Percentiles rank a stretch among this genome's conserved stretches.
Conservation (phyloP, 2,113 vertebrate genomes). For the Merops nubicus region DNA sequence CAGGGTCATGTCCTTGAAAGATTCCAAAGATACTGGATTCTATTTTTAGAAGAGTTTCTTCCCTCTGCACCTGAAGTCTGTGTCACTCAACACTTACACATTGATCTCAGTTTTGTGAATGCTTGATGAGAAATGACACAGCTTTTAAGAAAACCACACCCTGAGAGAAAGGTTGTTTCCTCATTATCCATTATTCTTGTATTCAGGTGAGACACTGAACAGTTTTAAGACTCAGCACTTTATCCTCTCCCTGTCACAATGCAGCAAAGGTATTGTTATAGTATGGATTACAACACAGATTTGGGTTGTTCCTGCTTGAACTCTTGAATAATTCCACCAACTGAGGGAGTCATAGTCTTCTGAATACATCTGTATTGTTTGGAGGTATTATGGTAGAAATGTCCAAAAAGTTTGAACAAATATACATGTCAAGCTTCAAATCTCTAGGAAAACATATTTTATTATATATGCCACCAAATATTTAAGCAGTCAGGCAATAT, state of each 20-base stretch:
- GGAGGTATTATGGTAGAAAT: conserved; percentile 57
- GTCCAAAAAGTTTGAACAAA: conserved; percentile 67
- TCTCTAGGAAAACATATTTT: conserved; percentile 59
- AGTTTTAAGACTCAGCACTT: neutral
- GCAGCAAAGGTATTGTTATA: neutral
- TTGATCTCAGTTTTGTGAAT: neutral
- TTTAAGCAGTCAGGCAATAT: conserved; percentile 62
- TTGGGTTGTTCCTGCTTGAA: conserved; percentile 54
- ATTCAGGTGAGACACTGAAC: neutral
- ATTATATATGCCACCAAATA: conserved; percentile 56
- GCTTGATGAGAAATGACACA: neutral
- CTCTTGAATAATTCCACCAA: conserved; percentile 20
- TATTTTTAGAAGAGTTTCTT: neutral
- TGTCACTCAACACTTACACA: neutral
- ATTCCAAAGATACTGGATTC: neutral
- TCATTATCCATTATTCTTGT: neutral
- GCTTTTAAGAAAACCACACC: neutral
- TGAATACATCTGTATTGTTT: conserved; percentile 1
- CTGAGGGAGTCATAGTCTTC: conserved; percentile 10
- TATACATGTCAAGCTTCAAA: conserved; percentile 40
- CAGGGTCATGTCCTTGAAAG: neutral
- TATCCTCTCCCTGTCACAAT: neutral
- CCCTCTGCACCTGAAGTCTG: neutral
- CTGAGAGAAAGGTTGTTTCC: neutral
- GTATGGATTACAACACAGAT: neutral